Conservation (phyloP, 2,888 invertebrate genomes). For the Drosophila tanythrix region DNA sequence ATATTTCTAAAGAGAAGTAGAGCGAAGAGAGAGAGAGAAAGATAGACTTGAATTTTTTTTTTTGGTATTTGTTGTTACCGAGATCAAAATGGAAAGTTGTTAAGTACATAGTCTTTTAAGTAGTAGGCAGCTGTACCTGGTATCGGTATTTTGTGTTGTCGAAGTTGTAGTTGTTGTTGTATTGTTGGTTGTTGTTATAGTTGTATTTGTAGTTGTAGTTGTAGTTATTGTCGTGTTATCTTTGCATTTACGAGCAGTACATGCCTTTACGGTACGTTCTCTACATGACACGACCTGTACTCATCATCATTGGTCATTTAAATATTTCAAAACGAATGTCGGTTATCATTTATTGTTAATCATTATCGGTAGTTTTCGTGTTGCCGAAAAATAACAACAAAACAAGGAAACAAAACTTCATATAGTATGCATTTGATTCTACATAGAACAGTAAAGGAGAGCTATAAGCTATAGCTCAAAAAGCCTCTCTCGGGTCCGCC, state of each 20-base stretch:
- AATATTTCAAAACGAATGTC: conserved; percentile 26
- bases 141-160: conserved; percentile 78
- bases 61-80: conserved; percentile 49
- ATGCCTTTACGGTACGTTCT: conserved; percentile 81
- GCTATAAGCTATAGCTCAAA: conserved; percentile 5
- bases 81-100: conserved; percentile 74
- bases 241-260: conserved; percentile 74
- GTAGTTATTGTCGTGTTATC: conserved; percentile 77
- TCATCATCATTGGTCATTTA: conserved; percentile 52
- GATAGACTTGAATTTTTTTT: conserved; percentile 39
- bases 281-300: conserved; percentile 83
- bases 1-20: conserved; percentile 47
- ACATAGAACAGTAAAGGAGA: not conserved
- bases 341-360: conserved; percentile 43
- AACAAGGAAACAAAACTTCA: conserved; percentile 45
- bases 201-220: conserved; percentile 56
- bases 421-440: not conserved
- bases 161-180: conserved; percentile 67
- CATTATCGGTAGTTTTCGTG: conserved; percentile 29
- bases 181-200: conserved; percentile 33
- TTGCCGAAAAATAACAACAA: conserved; percentile 38
- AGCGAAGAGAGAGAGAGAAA: conserved; percentile 44
- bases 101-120: conserved; percentile 53
- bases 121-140: conserved; percentile 76
- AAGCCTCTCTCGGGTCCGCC: conserved; percentile 6